A percentile compares a stretch with the other conserved stretches of the same genome.
Evolutionary conservation across 1,140 invertebrate species (phyloP).

Genomic region (Papilio dardanus): DNA sequence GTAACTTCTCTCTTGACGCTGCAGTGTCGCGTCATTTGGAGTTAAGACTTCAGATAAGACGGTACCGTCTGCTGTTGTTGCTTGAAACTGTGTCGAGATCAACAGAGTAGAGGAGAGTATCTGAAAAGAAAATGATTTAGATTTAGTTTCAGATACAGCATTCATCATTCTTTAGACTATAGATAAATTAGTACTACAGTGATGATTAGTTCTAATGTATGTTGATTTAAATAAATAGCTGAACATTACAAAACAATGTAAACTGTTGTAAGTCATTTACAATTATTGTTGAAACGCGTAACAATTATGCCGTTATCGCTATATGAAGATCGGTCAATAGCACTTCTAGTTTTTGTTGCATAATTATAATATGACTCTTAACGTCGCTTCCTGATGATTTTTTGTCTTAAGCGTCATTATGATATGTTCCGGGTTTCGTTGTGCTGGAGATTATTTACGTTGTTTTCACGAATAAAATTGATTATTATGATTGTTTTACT

Average conservation of each 20-base stretch:
- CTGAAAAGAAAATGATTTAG: constrained; percentile 43
- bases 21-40: constrained; percentile 48
- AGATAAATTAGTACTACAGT: not conserved
- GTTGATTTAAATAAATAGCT: not conserved
- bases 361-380: constrained; percentile 15
- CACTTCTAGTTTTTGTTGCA: constrained; percentile 19
- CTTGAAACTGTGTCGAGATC: constrained; percentile 39
- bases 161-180: no score
- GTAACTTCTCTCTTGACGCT: constrained; percentile 67
- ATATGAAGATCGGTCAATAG: constrained; percentile 14
- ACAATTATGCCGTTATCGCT: constrained; percentile 17
- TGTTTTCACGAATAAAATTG: not conserved
- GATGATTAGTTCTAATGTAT: constrained; percentile 15
- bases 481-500: no score
- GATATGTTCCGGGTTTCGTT: not conserved
- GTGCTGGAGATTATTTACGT: not conserved
- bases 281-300: constrained; percentile 2
- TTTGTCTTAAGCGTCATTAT: constrained; percentile 4
- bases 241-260: not conserved
- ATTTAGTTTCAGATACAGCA: no score
- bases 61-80: constrained; percentile 56
- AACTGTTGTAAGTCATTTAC: constrained; percentile 13
- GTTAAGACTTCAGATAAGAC: constrained; percentile 63
- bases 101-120: constrained; percentile 38
- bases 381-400: not conserved